phyloP scores from a whole-genome alignment of 2,888 invertebrate genomes.

The Pseudococcus jackbeardsleyi region DNA sequence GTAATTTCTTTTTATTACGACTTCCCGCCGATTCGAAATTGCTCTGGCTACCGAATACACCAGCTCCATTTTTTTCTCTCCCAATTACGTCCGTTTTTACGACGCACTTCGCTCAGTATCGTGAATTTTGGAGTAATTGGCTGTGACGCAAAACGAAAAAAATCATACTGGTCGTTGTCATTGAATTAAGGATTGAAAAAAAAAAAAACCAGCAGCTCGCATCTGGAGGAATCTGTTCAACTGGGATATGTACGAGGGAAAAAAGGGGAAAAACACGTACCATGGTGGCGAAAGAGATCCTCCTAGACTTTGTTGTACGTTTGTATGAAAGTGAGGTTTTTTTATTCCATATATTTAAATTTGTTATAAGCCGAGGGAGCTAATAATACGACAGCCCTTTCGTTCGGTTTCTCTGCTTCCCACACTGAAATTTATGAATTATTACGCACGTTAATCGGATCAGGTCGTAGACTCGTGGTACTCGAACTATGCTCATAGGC shows the following conservation, averaged over 20 bases:
- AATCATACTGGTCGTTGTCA: constrained; percentile 1
- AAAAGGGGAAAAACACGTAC: not conserved
- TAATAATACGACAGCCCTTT: constrained; percentile 25
- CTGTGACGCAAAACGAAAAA: constrained; percentile 25
- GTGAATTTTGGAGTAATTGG: constrained; percentile 29
- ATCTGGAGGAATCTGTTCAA: constrained; percentile 13
- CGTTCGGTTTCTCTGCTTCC: not conserved
- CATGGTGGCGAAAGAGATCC: not conserved
- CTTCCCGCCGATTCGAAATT: constrained; percentile 3
- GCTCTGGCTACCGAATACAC: not conserved
- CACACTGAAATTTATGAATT: not conserved
- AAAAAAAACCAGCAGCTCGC: not conserved
- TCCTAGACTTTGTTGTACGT: not conserved
- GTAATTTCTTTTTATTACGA: constrained; percentile 40
- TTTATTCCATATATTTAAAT: constrained; percentile 18
- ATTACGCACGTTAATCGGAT: constrained; percentile 31
- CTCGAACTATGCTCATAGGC: not conserved
- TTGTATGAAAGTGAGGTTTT: not conserved
- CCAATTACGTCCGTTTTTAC: constrained; percentile 32
- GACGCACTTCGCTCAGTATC: constrained; percentile 9
- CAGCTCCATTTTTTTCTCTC: not conserved
- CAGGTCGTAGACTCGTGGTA: not conserved
- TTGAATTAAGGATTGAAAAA: not conserved
- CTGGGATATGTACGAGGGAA: not conserved
- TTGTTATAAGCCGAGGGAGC: not conserved